These are phyloP conservation scores for Temnothorax nylanderi DNA, from an alignment of 1,140 invertebrate genomes.

Conservation along the genomic window DNA sequence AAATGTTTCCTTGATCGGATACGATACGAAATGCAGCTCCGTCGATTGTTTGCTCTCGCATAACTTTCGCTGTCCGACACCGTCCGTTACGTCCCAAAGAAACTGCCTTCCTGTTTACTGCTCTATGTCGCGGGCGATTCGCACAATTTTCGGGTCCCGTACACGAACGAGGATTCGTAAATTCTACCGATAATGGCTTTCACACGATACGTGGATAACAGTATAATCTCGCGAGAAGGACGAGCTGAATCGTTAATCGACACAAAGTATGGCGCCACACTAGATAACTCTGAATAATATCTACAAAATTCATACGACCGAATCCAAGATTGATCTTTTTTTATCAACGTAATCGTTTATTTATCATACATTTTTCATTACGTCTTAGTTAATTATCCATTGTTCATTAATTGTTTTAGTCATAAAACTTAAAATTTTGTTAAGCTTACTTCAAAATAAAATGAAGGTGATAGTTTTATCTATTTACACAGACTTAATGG, in stretches of 20 bases:
- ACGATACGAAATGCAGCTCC: conserved; percentile 17
- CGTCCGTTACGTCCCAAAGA: conserved; percentile 28
- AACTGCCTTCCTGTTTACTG: conserved; percentile 32
- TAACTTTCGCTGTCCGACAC: conserved; percentile 30
- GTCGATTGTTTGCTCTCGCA: conserved; percentile 33
- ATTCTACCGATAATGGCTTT: conserved; percentile 42
- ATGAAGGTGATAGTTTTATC: not conserved
- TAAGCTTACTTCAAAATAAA: not conserved
- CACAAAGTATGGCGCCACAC: not conserved
- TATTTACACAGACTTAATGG: not conserved
- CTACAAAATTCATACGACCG: not conserved
- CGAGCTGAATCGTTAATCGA: conserved; percentile 8
- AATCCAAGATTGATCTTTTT: not conserved
- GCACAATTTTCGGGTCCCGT: not conserved
- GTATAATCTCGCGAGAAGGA: not conserved
- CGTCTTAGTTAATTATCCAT: not conserved
- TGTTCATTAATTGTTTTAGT: not conserved
- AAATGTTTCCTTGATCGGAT: conserved; percentile 38
- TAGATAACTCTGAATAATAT: not conserved
- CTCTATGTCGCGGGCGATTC: not conserved
- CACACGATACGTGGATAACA: not conserved
- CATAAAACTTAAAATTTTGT: not conserved
- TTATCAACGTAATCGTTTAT: not conserved
- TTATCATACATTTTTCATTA: not conserved
- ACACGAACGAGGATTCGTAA: conserved; percentile 29